Evolutionary conservation across 2,888 invertebrate species (phyloP), one percentile per base, ranked within the genome.

Genomic region (Drosophila sordidapex): DNA sequence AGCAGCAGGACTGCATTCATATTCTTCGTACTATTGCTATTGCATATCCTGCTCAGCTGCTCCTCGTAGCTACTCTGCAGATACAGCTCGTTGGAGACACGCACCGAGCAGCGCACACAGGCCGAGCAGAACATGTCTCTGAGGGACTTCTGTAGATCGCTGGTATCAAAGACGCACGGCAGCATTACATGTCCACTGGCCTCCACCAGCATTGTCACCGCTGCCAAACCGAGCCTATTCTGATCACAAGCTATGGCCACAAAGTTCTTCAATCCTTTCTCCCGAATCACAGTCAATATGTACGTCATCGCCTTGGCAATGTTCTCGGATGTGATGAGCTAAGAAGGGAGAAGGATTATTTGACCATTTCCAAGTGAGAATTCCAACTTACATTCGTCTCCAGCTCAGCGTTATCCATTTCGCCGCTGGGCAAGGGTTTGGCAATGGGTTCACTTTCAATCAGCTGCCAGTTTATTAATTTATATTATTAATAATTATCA

Each of bases 171-270:
- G 10, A 78, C 18, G 7, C 43, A 53, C 0, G 77, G 67, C 2
- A 51, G 59, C 72, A 78, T 59, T n/a, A 15, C 33, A 8, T 53
- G 35, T 2, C 57, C 66, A 21, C 21, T 53, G 15, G 63, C 57
- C 21, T 61, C 61, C 11, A 78, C 7, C 21, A 76, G 48, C 29
- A 53, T 56, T 3, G 36, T 36, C 2, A 63, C 72, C n/a, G 40
- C 51, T 13, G 77, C 4, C 52, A 81, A 18, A 2, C 29, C 29
- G 4, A 81, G 60, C 5, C 64, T 46, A 10, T 40, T 18, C n/a
- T 65, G 51, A 25, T 81, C 81, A 21, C 77, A 72, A 8, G 56
- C 72, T 1, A 78, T 63, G 25, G 72, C 77, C 10, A 78, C 77
- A 56, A 51, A 64, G 58, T 78, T 78, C 0, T 51, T 43, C 0